Percentiles rank a stretch among this genome's conserved stretches.
These are phyloP conservation scores for Brassicogethes aeneus DNA, from an alignment of 2,888 invertebrate genomes.

Conservation along the genomic window DNA sequence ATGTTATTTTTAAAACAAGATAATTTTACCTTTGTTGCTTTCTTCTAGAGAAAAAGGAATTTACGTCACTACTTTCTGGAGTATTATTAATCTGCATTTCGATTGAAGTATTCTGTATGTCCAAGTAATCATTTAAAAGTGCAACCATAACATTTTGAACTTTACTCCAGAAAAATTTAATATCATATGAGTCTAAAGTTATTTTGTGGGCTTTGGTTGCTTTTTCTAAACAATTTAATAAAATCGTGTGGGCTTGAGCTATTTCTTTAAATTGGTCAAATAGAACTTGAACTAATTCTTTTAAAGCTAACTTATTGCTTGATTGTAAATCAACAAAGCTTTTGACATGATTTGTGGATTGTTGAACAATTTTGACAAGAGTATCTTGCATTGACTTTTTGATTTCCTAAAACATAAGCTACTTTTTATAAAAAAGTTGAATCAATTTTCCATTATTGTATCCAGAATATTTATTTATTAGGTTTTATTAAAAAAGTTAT, in stretches of 20 bases:
- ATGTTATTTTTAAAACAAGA: background rate
- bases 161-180: slow-evolving; percentile 80
- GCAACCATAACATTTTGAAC: slow-evolving; percentile 81
- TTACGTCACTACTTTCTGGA: slow-evolving; percentile 45
- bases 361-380: slow-evolving; percentile 66
- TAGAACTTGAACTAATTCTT: slow-evolving; percentile 61
- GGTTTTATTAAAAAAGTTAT: no score
- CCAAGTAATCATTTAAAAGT: slow-evolving; percentile 76
- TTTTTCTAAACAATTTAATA: slow-evolving; percentile 54
- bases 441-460: no score
- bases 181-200: slow-evolving; percentile 53
- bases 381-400: slow-evolving; percentile 78
- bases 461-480: no score
- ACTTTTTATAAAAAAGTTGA: no score
- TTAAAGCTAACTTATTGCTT: slow-evolving; percentile 29
- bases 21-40: slow-evolving; percentile 38
- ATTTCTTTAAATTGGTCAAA: slow-evolving; percentile 78
- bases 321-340: slow-evolving; percentile 45
- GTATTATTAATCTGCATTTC: slow-evolving; percentile 45
- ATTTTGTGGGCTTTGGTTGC: slow-evolving; percentile 51
- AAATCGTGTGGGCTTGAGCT: slow-evolving; percentile 62
- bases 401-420: slow-evolving; percentile 57
- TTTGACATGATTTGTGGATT: slow-evolving; percentile 69
- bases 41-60: slow-evolving; percentile 45
- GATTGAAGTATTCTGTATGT: slow-evolving; percentile 69